These are phyloP conservation scores for Steinernema carpocapsae DNA, from an alignment of 2,888 invertebrate genomes.

Conservation along the genomic window DNA sequence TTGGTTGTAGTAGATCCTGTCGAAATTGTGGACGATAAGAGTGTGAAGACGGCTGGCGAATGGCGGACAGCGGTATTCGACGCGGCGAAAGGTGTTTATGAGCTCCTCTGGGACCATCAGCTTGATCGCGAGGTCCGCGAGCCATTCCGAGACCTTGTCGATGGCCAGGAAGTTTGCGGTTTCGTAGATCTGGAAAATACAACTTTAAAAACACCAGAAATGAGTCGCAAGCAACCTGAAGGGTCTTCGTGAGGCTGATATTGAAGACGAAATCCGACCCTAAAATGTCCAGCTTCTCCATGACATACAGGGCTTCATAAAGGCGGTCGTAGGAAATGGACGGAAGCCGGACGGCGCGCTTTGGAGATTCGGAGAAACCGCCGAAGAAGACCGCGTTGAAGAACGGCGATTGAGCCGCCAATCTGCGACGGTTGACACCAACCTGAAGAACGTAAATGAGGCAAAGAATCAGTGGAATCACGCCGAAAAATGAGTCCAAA, in stretches of 20 bases:
- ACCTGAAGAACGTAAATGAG: background rate
- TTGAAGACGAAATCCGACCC: conserved; percentile 2
- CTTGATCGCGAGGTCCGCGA: background rate
- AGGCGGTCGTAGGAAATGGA: background rate
- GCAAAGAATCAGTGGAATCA: background rate
- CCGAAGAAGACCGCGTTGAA: conserved; percentile 17
- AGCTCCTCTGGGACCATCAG: conserved; percentile 18
- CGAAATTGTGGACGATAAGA: conserved; percentile 18
- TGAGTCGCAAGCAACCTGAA: conserved; percentile 7
- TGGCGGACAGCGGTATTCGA: background rate
- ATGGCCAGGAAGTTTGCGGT: conserved; percentile 11
- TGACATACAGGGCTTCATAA: background rate
- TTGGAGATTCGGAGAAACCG: background rate
- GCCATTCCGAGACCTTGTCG: conserved; percentile 1
- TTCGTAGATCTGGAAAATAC: conserved; percentile 7
- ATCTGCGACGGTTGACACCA: background rate
- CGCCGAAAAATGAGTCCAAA: too few species aligned
- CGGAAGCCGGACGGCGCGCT: conserved; percentile 13
- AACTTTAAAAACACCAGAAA: too few species aligned
- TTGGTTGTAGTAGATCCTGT: background rate
- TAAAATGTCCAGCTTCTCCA: background rate
- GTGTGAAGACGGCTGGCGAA: background rate
- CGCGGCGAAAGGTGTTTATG: background rate
- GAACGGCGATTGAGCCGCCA: conserved; percentile 18
- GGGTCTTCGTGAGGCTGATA: background rate